phyloP scores from a whole-genome alignment of 2,113 vertebrate species.

The Athene cunicularia region DNA sequence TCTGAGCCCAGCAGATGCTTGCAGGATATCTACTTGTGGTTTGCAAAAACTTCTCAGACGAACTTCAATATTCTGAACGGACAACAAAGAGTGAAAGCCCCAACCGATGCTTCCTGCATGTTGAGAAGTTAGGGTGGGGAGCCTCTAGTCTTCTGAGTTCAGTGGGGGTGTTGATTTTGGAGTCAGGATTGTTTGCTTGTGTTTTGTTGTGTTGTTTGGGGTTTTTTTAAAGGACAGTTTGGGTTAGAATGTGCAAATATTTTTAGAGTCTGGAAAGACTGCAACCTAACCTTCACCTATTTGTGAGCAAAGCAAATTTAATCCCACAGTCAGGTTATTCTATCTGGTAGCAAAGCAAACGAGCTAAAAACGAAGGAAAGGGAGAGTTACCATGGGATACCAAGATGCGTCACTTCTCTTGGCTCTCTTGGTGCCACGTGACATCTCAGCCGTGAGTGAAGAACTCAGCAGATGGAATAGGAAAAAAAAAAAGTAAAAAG shows the following conservation, averaged over 20 bases:
- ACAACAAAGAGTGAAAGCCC: not conserved
- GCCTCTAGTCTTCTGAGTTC: not conserved
- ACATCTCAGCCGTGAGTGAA: not conserved
- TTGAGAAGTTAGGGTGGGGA: not conserved
- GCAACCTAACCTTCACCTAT: not conserved
- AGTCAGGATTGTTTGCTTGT: not conserved
- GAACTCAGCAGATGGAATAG: constrained; percentile 16
- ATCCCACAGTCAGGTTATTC: not conserved
- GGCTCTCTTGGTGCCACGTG: not conserved
- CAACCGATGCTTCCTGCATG: accelerated
- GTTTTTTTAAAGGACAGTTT: not conserved
- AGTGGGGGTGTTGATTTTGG: not conserved
- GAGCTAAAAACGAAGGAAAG: not conserved
- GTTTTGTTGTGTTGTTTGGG: not conserved
- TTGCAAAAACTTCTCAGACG: not conserved
- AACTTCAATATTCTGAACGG: not conserved
- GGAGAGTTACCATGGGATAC: constrained; percentile 59
- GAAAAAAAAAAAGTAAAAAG: not conserved
- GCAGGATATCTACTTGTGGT: not conserved
- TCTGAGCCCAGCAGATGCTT: not conserved
- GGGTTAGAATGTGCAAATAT: accelerated
- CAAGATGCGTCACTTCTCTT: constrained; percentile 38
- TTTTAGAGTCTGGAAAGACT: not conserved
- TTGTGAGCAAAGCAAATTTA: not conserved
- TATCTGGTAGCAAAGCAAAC: not conserved